These are phyloP conservation scores for Hylia prasina DNA, from an alignment of 2,113 vertebrate genomes.

Conservation along the genomic window DNA sequence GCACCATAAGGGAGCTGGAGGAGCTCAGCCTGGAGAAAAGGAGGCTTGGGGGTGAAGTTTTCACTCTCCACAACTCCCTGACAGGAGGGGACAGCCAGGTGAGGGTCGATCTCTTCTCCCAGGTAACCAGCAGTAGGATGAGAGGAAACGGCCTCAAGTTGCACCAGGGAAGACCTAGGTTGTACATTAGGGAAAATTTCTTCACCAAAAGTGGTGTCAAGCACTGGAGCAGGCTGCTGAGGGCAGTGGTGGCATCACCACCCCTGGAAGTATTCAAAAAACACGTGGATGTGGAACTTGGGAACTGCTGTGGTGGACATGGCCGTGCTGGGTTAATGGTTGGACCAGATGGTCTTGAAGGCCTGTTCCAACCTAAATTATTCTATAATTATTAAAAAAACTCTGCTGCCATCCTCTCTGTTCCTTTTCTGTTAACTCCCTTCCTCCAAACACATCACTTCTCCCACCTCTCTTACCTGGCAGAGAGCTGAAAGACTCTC, in stretches of 20 bases:
- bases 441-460: neutral
- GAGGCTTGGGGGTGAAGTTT: neutral
- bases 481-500: neutral
- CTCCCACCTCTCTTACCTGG: no score
- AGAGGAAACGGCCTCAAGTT: neutral
- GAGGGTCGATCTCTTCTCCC: accelerated
- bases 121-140: neutral
- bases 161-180: neutral
- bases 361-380: neutral
- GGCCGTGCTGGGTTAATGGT: neutral
- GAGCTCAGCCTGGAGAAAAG: neutral
- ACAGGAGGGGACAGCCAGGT: neutral
- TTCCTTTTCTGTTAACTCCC: neutral
- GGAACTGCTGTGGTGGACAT: neutral
- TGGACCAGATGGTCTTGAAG: neutral
- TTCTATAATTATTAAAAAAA: neutral
- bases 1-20: neutral
- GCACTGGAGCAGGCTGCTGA: neutral
- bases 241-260: neutral
- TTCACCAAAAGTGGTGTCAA: neutral
- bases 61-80: neutral
- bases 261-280: neutral
- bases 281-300: accelerated
- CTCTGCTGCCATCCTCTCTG: neutral
- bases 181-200: neutral